Evolutionary conservation across 2,888 invertebrate species (phyloP).

Genomic region (Teleiodes luculella): DNA sequence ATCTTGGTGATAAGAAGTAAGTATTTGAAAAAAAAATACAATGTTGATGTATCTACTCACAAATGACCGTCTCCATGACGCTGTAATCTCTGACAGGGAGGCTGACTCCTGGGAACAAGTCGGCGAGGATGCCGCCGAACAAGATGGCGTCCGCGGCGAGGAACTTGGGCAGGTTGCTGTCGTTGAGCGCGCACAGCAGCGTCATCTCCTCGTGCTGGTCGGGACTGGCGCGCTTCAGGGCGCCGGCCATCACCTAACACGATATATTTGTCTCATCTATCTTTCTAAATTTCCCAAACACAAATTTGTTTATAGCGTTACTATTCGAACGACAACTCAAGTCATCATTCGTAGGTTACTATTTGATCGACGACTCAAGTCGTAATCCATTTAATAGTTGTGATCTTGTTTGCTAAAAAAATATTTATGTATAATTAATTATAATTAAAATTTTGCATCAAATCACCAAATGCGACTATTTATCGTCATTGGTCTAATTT

Average conservation of each 20-base stretch:
- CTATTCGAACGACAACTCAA: too few species aligned
- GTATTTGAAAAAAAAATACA: not conserved
- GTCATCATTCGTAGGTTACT: too few species aligned
- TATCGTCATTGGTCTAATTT: too few species aligned
- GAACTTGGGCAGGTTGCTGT: slow-evolving; percentile 95
- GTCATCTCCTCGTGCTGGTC: slow-evolving; percentile 91
- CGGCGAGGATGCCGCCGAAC: slow-evolving; percentile 92
- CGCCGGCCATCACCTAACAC: slow-evolving; percentile 88
- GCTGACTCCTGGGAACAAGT: slow-evolving; percentile 90
- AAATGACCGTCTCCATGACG: slow-evolving; percentile 82
- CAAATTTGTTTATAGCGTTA: too few species aligned
- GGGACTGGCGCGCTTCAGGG: slow-evolving; percentile 90
- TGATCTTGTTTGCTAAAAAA: too few species aligned
- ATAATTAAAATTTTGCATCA: too few species aligned
- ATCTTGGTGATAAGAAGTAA: too few species aligned
- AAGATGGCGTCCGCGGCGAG: slow-evolving; percentile 89
- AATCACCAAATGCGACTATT: too few species aligned
- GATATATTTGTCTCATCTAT: not conserved
- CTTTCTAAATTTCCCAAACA: too few species aligned
- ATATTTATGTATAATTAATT: too few species aligned
- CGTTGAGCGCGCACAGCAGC: slow-evolving; percentile 89
- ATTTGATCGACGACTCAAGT: too few species aligned
- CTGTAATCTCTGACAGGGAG: slow-evolving; percentile 90
- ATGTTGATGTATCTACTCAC: slow-evolving; percentile 36
- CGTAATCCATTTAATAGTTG: too few species aligned